A percentile compares a stretch with the other conserved stretches of the same genome.
Evolutionary conservation across 2,888 invertebrate genomes (phyloP).

Genomic region (Phaedon cochleariae): DNA sequence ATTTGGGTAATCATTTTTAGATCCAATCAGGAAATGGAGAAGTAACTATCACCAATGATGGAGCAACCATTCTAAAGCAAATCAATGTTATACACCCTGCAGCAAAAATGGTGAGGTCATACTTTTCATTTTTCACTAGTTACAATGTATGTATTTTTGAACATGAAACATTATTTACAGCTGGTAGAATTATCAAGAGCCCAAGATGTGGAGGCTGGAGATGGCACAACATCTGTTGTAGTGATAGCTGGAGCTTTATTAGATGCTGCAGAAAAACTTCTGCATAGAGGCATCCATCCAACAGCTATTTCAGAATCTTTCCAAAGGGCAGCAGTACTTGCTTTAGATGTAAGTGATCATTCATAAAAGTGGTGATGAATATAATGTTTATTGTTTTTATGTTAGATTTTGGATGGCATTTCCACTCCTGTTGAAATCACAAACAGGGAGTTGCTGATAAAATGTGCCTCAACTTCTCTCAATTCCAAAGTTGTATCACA

Average conservation of each 20-base stretch:
- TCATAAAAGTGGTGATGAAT: background rate
- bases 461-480: conserved; percentile 96
- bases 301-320: conserved; percentile 97
- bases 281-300: conserved; percentile 96
- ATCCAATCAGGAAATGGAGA: conserved; percentile 97
- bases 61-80: conserved; percentile 98
- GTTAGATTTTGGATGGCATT: conserved; percentile 80
- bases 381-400: conserved; percentile 20
- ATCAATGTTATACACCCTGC: conserved; percentile 99
- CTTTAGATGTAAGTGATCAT: conserved; percentile 65
- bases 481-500: conserved; percentile 99
- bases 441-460: conserved; percentile 87
- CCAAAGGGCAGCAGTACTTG: conserved; percentile 82
- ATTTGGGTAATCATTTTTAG: conserved; percentile 69
- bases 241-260: conserved; percentile 96
- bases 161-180: conserved; percentile 62
- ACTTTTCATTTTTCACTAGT: no score
- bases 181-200: conserved; percentile 97
- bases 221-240: conserved; percentile 98
- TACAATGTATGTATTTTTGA: no score
- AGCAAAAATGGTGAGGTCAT: conserved; percentile 96
- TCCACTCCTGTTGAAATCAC: conserved; percentile 84
- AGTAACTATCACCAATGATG: conserved; percentile 99
- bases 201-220: conserved; percentile 98
- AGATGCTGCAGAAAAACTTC: conserved; percentile 91